Percentiles rank a stretch among this genome's conserved stretches.
These are phyloP conservation scores for Suncus etruscus DNA, from an alignment of 2,113 vertebrate genomes.

Conservation along the genomic window DNA sequence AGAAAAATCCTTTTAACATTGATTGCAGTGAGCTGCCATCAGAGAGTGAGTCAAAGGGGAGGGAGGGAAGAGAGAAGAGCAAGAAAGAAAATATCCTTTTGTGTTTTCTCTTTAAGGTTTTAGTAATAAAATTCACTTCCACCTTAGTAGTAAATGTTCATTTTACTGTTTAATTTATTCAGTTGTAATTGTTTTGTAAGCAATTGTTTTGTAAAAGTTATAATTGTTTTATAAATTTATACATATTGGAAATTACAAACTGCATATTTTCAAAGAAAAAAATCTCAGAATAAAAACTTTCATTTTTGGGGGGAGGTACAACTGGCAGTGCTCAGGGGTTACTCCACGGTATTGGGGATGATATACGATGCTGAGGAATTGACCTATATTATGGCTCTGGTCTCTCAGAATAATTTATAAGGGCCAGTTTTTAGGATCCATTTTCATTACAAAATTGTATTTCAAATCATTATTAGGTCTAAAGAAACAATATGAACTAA, in stretches of 20 bases:
- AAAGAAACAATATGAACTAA: not conserved
- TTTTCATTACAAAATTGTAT: constrained; percentile 15
- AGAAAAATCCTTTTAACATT: not conserved
- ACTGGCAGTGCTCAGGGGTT: no score
- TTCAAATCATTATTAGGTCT: not conserved
- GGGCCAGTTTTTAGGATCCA: not conserved
- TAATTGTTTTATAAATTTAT: constrained; percentile 23
- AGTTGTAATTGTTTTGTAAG: not conserved
- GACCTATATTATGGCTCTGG: no score
- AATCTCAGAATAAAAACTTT: not conserved
- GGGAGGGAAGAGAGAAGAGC: not conserved
- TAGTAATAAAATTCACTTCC: not conserved
- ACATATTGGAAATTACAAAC: not conserved
- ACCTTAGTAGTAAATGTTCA: not conserved
- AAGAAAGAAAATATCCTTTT: not conserved
- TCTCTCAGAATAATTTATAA: not conserved
- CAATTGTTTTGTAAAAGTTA: not conserved
- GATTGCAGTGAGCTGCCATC: no score
- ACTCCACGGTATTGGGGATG: no score
- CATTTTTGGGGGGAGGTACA: no score
- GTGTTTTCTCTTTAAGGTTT: constrained; percentile 7
- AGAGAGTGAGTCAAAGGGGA: not conserved
- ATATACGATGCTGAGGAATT: no score
- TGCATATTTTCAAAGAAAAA: constrained; percentile 48
- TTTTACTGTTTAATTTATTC: constrained; percentile 6